Evolutionary conservation across 2,888 invertebrate species (phyloP).

Genomic region (Yponomeuta plumbellus): DNA sequence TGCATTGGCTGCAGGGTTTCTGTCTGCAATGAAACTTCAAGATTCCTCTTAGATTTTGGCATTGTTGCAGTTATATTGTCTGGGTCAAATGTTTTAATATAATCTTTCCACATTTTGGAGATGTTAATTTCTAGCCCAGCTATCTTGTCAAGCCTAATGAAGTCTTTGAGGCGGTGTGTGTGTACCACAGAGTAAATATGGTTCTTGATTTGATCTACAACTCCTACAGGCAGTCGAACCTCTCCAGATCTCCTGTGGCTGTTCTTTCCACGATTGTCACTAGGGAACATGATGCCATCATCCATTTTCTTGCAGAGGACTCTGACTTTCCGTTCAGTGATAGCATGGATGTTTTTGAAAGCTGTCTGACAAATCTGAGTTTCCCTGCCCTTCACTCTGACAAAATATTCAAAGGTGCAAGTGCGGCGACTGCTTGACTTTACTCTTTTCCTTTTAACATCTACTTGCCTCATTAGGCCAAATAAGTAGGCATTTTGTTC

Average conservation of each 20-base stretch:
- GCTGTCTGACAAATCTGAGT: slow-evolving; percentile 77
- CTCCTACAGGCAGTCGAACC: slow-evolving; percentile 64
- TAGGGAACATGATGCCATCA: slow-evolving; percentile 75
- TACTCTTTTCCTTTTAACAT: slow-evolving; percentile 74
- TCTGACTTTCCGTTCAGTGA: slow-evolving; percentile 74
- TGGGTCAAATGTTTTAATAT: slow-evolving; percentile 73
- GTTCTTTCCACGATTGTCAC: slow-evolving; percentile 74
- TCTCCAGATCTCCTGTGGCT: slow-evolving; percentile 71
- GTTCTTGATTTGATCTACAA: slow-evolving; percentile 72
- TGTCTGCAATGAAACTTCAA: slow-evolving; percentile 41
- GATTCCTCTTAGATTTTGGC: slow-evolving; percentile 64
- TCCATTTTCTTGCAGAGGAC: slow-evolving; percentile 77
- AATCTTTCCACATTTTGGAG: slow-evolving; percentile 77
- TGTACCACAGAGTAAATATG: slow-evolving; percentile 74
- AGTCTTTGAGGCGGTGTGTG: slow-evolving; percentile 70
- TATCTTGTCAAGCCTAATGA: slow-evolving; percentile 71
- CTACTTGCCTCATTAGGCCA: slow-evolving; percentile 75
- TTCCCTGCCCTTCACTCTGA: slow-evolving; percentile 72
- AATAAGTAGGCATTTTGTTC: slow-evolving; percentile 77
- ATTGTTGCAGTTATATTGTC: slow-evolving; percentile 68
- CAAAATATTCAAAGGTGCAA: slow-evolving; percentile 75
- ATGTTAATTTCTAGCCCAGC: slow-evolving; percentile 75
- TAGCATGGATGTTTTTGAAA: slow-evolving; percentile 76
- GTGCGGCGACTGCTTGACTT: slow-evolving; percentile 72
- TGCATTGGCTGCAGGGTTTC: slow-evolving; percentile 35